Percentiles rank a stretch among this genome's conserved stretches.
Conservation (phyloP, 2,797 vertebrate species). For the Leptodactylus fallax region DNA sequence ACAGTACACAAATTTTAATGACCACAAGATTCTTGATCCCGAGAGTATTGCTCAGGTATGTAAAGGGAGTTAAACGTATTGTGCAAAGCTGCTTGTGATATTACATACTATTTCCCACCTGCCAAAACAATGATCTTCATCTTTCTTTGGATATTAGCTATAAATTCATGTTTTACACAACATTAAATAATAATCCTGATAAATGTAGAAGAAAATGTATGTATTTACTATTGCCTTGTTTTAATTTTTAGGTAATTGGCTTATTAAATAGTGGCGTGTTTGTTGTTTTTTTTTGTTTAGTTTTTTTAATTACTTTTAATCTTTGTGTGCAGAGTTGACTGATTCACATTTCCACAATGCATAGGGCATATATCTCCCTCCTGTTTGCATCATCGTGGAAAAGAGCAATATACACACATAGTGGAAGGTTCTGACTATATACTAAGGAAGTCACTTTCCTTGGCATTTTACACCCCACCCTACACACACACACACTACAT, state of each 20-base stretch:
- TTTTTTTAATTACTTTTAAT: too few species aligned
- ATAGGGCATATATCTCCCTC: neutral
- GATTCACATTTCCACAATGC: neutral
- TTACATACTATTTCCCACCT: neutral
- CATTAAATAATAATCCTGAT: neutral
- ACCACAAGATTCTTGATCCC: slow-evolving; percentile 93
- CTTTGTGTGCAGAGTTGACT: too few species aligned
- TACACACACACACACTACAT: too few species aligned
- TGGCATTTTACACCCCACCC: too few species aligned
- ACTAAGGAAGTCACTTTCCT: too few species aligned
- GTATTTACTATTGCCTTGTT: neutral
- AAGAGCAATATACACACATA: neutral
- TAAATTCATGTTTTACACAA: neutral
- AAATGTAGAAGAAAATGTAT: neutral
- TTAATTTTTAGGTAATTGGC: neutral
- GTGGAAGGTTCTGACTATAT: too few species aligned
- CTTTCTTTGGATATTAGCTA: neutral
- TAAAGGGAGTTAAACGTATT: slow-evolving; percentile 38
- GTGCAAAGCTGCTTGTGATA: neutral
- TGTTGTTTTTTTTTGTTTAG: too few species aligned
- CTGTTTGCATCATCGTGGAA: neutral
- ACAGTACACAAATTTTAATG: slow-evolving; percentile 90
- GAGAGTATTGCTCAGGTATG: slow-evolving; percentile 98
- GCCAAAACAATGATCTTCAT: neutral
- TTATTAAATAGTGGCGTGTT: too few species aligned